These are phyloP conservation scores for Prochilodus magdalenae DNA, from an alignment of 2,113 vertebrate genomes.

Conservation along the genomic window DNA sequence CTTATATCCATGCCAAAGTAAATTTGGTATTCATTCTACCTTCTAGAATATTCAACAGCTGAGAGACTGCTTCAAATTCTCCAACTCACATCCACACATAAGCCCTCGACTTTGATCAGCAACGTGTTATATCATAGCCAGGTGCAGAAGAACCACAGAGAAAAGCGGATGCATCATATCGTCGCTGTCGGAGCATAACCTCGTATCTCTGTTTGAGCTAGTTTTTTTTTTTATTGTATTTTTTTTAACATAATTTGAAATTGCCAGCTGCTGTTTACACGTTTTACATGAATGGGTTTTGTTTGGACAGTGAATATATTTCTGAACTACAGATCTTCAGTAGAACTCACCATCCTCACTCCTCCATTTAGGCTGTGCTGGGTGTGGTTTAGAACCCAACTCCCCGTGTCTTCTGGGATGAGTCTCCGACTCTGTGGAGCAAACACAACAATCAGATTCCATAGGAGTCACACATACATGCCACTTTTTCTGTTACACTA, in stretches of 20 bases:
- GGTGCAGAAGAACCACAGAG: not conserved
- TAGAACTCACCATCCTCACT: slow-evolving; percentile 46
- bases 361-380: slow-evolving; percentile 33
- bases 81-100: not conserved
- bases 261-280: too few relatives aligned
- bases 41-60: slow-evolving; percentile 1
- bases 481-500: too few relatives aligned
- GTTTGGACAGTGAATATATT: too few relatives aligned
- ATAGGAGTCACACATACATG: not conserved
- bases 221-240: too few relatives aligned
- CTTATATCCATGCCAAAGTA: slow-evolving; percentile 6
- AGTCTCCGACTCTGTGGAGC: slow-evolving; percentile 36
- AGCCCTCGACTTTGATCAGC: not conserved
- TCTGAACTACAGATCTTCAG: not conserved
- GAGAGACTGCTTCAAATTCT: not conserved
- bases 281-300: too few relatives aligned
- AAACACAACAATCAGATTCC: slow-evolving; percentile 11
- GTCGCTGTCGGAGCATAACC: too few relatives aligned
- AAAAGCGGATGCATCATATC: too few relatives aligned
- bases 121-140: not conserved
- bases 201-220: too few relatives aligned
- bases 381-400: slow-evolving; percentile 29
- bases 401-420: slow-evolving; percentile 14
- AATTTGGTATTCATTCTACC: slow-evolving; percentile 10
- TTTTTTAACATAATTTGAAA: too few relatives aligned